Evolutionary conservation across 2,888 invertebrate species (phyloP), one percentile per base, ranked within the genome.

Genomic region (Prenolepis imparis): DNA sequence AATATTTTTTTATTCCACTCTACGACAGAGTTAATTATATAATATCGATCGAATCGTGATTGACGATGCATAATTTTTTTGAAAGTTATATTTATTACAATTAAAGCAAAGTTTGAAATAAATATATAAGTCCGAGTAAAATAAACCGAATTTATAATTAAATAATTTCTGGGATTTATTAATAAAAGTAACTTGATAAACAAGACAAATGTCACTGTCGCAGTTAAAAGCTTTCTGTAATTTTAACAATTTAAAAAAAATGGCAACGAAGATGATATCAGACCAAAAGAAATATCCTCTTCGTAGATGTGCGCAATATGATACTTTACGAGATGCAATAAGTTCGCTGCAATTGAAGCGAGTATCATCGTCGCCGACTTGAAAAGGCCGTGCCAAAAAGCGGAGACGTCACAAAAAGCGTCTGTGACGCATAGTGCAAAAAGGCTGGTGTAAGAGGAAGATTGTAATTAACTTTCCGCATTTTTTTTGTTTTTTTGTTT

Each of bases 401-500:
- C 15, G 36, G 11, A 59, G 15, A 59, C 15, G 11, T 39, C 15
- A 15, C 18, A 32, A 59, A 59, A 15, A 28, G 39, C 39, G 59
- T 70, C 52, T n/a, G 63, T 21, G 68, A 82, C 68, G 87, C 77
- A 77, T 82, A 77, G 81, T 72, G 57, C 15, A 18, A 48, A n/a
- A 5, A 48, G 44, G 52, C 0, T 82, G 39, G 39, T 55, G 83
- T 81, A 77, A 77, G 72, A 87, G 32, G 55, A 55, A 83, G 44
- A 18, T 57, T 63, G 84, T 90, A 90, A 90, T 89, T 90, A 90
- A 85, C 83, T 83, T 83, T 63, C 32, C 68, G 72, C 67, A 82
- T 24, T 59, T 84, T 83, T 84, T 84, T n/a, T n/a, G n/a, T n/a
- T n/a, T n/a, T n/a, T n/a, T n/a, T n/a, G n/a, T n/a, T n/a, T n/a